phyloP scores from a whole-genome alignment of 2,888 invertebrate species.

The Dichetophora obliterata region DNA sequence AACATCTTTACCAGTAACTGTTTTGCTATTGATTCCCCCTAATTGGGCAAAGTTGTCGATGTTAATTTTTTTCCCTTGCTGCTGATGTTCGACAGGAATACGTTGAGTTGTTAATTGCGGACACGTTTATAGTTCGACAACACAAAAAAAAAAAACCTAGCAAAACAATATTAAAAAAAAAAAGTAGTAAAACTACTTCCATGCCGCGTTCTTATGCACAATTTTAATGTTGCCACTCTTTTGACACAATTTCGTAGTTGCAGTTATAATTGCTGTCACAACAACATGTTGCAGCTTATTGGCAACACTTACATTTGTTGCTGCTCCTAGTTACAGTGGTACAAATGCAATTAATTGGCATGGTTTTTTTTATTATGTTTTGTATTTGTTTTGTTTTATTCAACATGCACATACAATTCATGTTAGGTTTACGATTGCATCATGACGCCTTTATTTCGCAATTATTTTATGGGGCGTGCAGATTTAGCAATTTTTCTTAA shows the following conservation, averaged over 20 bases:
- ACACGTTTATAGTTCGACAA: neutral
- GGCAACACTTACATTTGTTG: neutral
- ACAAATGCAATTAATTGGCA: conserved; percentile 4
- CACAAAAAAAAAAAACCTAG: too few relatives aligned
- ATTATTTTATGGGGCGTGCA: conserved; percentile 10
- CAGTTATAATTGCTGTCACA: conserved; percentile 15
- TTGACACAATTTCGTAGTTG: neutral
- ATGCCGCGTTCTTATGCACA: neutral
- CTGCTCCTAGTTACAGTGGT: conserved; percentile 6
- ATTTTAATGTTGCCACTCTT: neutral
- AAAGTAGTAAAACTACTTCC: neutral
- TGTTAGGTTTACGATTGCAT: neutral
- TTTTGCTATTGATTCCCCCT: too few relatives aligned
- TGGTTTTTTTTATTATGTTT: neutral
- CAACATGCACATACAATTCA: neutral
- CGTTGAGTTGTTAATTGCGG: neutral
- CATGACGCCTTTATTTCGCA: conserved; percentile 8
- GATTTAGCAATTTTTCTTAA: conserved; percentile 13
- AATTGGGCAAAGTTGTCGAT: neutral
- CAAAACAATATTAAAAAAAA: neutral
- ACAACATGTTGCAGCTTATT: neutral
- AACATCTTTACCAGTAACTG: too few relatives aligned
- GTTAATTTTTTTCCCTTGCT: neutral
- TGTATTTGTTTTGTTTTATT: neutral
- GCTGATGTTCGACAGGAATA: too few relatives aligned